Conservation (phyloP, 2,888 invertebrate genomes). For the Caprella mutica region DNA sequence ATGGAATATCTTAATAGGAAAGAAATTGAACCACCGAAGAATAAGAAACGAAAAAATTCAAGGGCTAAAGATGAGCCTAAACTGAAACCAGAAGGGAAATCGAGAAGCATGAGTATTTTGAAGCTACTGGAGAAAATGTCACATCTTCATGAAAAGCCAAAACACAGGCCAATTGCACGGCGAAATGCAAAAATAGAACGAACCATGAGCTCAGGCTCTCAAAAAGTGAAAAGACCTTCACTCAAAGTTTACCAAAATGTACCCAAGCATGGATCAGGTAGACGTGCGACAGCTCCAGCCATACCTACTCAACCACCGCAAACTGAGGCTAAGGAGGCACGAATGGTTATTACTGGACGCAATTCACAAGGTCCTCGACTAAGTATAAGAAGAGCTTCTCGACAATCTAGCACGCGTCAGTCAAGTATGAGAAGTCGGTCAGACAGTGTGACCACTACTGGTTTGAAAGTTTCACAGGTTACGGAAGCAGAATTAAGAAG, state of each 20-base stretch:
- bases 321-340: constrained; percentile 4
- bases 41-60: not conserved
- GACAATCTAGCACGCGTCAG: constrained; percentile 4
- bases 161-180: not conserved
- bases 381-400: constrained; percentile 1
- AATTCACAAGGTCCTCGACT: not conserved
- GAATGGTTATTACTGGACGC: constrained; percentile 3
- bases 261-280: constrained; percentile 17
- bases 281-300: constrained; percentile 14
- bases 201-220: constrained; percentile 6
- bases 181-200: not conserved
- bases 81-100: constrained; percentile 9
- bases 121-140: constrained; percentile 21
- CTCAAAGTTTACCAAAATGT: constrained; percentile 25
- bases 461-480: constrained; percentile 4
- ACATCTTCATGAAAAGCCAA: constrained; percentile 18
- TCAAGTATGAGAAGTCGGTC: not conserved
- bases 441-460: constrained; percentile 4
- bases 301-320: constrained; percentile 6
- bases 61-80: not conserved
- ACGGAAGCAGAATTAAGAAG: constrained; percentile 13
- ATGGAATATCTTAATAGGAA: constrained; percentile 3
- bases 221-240: constrained; percentile 25
- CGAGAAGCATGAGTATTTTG: constrained; percentile 11
- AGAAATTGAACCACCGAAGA: constrained; percentile 3